A percentile compares a stretch with the other conserved stretches of the same genome.
Conservation (phyloP, 2,113 vertebrate species). For the Notarius quadriscutis region DNA sequence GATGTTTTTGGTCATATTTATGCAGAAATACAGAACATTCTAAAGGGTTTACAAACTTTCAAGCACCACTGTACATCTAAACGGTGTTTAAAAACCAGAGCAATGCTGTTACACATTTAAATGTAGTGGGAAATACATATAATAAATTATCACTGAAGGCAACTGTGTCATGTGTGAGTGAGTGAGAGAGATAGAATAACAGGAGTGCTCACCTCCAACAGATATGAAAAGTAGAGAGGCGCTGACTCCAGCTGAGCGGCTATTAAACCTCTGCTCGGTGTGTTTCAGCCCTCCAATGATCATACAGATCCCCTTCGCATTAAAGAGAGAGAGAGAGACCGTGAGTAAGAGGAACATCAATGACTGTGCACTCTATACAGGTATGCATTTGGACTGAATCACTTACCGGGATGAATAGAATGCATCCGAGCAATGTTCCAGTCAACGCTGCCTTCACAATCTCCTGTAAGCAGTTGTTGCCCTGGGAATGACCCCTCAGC, state of each 20-base stretch:
- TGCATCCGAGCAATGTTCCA: slow-evolving; percentile 83
- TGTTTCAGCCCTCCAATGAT: slow-evolving; percentile 84
- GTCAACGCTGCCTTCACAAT: slow-evolving; percentile 83
- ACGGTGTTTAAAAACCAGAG: neutral
- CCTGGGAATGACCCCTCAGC: slow-evolving; percentile 74
- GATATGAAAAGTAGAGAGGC: slow-evolving; percentile 70
- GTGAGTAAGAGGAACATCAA: neutral
- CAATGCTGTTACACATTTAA: neutral
- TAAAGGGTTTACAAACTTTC: too few species aligned
- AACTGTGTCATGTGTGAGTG: neutral
- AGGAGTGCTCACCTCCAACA: slow-evolving; percentile 44
- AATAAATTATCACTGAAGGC: too few species aligned
- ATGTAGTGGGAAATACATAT: neutral
- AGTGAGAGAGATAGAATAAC: neutral
- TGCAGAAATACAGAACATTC: too few species aligned
- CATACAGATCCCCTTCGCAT: slow-evolving; percentile 83
- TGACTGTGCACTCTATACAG: neutral
- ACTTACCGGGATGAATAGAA: slow-evolving; percentile 84
- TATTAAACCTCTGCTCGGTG: slow-evolving; percentile 87
- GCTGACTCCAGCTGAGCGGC: slow-evolving; percentile 77
- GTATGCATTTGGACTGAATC: slow-evolving; percentile 15
- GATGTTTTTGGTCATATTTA: too few species aligned
- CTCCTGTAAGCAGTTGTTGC: slow-evolving; percentile 81
- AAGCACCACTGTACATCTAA: neutral
- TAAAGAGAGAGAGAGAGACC: neutral